Evolutionary conservation across 2,888 invertebrate genomes (phyloP).

Genomic region (Disparrhopalites patrizii): DNA sequence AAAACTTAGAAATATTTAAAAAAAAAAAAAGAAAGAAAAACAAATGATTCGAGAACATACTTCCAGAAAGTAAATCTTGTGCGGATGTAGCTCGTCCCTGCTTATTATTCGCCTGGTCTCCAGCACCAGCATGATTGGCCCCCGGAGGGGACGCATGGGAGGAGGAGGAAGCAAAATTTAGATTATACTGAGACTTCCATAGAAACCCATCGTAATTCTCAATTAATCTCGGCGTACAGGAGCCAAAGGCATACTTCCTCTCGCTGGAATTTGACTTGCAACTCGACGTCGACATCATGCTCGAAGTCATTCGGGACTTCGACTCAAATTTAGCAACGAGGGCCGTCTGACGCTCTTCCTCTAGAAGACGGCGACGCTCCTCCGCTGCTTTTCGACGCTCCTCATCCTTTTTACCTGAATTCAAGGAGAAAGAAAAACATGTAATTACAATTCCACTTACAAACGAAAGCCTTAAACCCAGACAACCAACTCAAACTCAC

Average conservation of each 20-base stretch:
- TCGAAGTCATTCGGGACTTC: constrained; percentile 32
- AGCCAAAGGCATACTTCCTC: constrained; percentile 46
- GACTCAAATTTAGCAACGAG: constrained; percentile 44
- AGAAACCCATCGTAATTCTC: constrained; percentile 47
- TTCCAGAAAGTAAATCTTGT: constrained; percentile 38
- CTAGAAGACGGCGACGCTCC: constrained; percentile 43
- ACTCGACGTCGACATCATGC: constrained; percentile 16
- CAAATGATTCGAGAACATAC: constrained; percentile 16
- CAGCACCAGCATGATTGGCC: constrained; percentile 1
- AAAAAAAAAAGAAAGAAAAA: too few species aligned
- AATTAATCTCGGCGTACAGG: constrained; percentile 46
- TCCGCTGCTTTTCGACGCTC: constrained; percentile 45
- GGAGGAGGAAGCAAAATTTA: constrained; percentile 32
- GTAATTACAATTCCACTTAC: background rate
- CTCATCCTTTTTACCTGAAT: constrained; percentile 35
- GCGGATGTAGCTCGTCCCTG: constrained; percentile 37
- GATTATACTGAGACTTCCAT: constrained; percentile 47
- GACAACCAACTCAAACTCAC: background rate
- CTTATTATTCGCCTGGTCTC: constrained; percentile 6
- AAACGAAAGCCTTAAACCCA: background rate
- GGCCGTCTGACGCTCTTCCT: constrained; percentile 42
- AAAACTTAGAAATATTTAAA: too few species aligned
- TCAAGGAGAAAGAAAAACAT: background rate
- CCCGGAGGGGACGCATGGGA: constrained; percentile 9
- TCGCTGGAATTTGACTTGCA: constrained; percentile 38